Conservation (phyloP, 1,140 invertebrate species). For the Hyphantria cunea region DNA sequence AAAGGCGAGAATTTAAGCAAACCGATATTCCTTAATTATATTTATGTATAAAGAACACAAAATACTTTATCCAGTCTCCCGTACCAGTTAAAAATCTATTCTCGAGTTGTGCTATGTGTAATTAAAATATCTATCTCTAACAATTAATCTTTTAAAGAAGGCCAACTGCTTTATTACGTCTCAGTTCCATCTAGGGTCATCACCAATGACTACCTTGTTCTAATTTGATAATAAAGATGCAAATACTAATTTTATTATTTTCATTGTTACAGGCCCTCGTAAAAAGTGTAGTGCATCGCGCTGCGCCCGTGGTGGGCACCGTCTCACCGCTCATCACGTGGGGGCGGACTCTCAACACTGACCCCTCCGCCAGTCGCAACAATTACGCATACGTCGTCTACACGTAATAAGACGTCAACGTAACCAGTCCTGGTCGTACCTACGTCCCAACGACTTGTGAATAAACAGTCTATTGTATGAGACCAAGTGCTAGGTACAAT, state of each 20-base stretch:
- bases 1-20: no score
- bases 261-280: constrained; percentile 53
- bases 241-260: neutral
- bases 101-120: no score
- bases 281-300: constrained; percentile 67
- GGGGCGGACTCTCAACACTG: constrained; percentile 75
- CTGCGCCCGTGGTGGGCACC: constrained; percentile 75
- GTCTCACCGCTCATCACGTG: constrained; percentile 74
- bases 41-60: no score
- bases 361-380: constrained; percentile 57
- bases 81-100: no score
- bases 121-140: no score
- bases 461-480: no score
- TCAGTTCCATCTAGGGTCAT: no score
- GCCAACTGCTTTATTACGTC: neutral
- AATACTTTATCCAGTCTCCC: no score
- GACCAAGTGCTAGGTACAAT: constrained; percentile 18
- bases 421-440: constrained; percentile 5
- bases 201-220: no score
- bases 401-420: constrained; percentile 37
- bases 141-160: no score
- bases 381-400: constrained; percentile 67
- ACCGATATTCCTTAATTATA: no score
- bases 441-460: neutral
- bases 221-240: no score